Conservation (phyloP, 2,797 vertebrate genomes). For the Ciconia nigra region DNA sequence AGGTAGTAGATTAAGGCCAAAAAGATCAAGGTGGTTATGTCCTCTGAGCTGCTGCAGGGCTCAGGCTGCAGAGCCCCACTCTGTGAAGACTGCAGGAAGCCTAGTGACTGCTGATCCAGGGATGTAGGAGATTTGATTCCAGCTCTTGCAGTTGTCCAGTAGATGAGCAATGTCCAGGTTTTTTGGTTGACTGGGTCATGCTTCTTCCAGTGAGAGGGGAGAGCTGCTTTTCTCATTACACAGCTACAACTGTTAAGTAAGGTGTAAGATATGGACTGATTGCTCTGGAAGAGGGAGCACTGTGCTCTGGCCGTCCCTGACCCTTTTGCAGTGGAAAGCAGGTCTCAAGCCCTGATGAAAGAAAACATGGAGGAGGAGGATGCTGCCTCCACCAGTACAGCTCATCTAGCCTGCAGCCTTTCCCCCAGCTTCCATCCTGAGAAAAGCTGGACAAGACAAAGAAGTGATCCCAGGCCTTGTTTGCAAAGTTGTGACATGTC, state of each 20-base stretch:
- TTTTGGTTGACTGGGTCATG: not conserved
- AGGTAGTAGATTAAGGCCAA: not conserved
- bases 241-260: not conserved
- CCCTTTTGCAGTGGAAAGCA: not conserved
- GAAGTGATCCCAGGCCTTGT: not conserved
- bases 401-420: not conserved
- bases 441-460: not conserved
- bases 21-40: not conserved
- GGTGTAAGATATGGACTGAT: not conserved
- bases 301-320: not conserved
- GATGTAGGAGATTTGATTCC: not conserved
- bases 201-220: not conserved
- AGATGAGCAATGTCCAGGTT: not conserved
- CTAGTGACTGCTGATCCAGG: not conserved
- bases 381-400: not conserved
- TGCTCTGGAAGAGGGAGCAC: not conserved
- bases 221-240: not conserved
- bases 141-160: not conserved
- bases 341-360: not conserved
- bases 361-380: accelerated
- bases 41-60: not conserved
- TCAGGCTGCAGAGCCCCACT: not conserved
- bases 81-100: not conserved
- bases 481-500: not conserved
- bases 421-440: not conserved